A percentile compares a stretch with the other conserved stretches of the same genome.
Conservation (phyloP, 2,888 invertebrate genomes). For the Gymnocheta viridis region DNA sequence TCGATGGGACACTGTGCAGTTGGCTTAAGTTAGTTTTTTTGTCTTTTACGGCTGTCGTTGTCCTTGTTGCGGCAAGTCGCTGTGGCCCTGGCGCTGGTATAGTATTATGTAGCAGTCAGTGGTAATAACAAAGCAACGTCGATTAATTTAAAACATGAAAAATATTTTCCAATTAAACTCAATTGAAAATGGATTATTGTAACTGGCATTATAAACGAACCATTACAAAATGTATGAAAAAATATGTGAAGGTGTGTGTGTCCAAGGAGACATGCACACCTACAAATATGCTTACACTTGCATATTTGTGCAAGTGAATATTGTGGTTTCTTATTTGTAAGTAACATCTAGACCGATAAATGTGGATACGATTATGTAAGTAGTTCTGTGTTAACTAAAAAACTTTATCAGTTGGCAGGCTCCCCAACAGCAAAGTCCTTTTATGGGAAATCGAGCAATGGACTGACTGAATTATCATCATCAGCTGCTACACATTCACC, state of each 20-base stretch:
- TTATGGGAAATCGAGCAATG: not conserved
- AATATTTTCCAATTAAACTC: constrained; percentile 73
- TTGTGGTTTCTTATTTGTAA: not conserved
- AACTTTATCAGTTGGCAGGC: too few relatives aligned
- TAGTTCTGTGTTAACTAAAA: not conserved
- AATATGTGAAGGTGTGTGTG: not conserved
- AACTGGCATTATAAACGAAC: constrained; percentile 61
- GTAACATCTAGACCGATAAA: not conserved
- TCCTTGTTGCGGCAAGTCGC: constrained; percentile 31
- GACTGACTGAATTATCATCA: not conserved
- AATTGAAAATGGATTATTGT: constrained; percentile 72
- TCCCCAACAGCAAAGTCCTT: not conserved
- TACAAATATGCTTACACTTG: not conserved
- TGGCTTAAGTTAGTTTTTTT: not conserved
- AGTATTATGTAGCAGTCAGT: constrained; percentile 7
- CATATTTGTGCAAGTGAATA: not conserved
- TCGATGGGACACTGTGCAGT: constrained; percentile 19
- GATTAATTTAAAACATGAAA: constrained; percentile 71
- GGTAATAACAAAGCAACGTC: constrained; percentile 55
- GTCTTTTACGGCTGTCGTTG: constrained; percentile 23
- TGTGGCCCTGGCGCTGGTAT: not conserved
- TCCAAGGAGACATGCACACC: not conserved
- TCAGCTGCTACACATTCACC: not conserved
- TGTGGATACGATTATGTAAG: not conserved
- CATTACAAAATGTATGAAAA: constrained; percentile 25